Evolutionary conservation across 2,797 vertebrate genomes (phyloP).

Genomic region (Hemitrygon akajei): DNA sequence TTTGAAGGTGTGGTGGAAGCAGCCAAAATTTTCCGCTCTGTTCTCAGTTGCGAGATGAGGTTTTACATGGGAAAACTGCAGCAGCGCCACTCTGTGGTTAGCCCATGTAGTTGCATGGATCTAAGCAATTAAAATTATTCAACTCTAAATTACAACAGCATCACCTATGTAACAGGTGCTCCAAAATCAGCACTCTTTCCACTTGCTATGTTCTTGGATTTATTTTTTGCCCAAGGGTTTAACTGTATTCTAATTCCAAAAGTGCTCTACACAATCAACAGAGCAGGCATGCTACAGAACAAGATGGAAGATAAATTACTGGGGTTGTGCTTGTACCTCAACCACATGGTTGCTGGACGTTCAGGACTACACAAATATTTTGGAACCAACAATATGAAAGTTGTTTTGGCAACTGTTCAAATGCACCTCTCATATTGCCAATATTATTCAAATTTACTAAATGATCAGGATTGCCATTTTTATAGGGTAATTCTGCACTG

Average conservation of each 20-base stretch:
- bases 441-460: too few species aligned
- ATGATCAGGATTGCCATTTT: too few species aligned
- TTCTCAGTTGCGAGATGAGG: background rate
- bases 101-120: background rate
- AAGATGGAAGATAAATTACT: background rate
- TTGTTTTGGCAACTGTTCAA: background rate
- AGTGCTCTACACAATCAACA: background rate
- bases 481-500: too few species aligned
- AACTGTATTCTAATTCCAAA: too few species aligned
- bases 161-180: background rate
- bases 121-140: background rate
- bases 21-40: too few species aligned
- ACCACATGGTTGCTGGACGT: too few species aligned
- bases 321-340: background rate
- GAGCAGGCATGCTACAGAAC: too few species aligned
- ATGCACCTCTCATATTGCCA: background rate
- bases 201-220: background rate
- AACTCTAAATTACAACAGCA: background rate
- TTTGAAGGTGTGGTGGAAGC: too few species aligned
- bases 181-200: background rate
- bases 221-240: too few species aligned
- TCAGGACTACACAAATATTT: background rate
- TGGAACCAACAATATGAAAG: background rate
- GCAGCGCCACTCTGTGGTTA: conserved; percentile 6
- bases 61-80: background rate